phyloP scores from a whole-genome alignment of 2,888 invertebrate species.

The Lathronympha strigana region DNA sequence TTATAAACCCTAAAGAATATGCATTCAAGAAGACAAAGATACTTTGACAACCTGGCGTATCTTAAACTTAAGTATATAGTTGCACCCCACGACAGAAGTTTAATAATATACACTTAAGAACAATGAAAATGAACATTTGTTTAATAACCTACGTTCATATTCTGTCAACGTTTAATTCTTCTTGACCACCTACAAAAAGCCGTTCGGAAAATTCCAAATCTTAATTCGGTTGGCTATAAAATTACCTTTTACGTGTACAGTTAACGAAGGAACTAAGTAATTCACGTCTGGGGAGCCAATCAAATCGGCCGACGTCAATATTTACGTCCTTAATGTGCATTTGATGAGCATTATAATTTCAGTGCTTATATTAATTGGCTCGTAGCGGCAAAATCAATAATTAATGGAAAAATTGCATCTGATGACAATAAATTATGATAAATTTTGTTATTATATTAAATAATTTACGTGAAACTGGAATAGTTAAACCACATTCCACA shows the following conservation, averaged over 20 bases:
- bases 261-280: conserved; percentile 1
- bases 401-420: conserved; percentile 19
- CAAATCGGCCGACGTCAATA: conserved; percentile 21
- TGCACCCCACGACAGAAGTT: background rate
- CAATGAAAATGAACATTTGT: background rate
- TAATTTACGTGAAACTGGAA: conserved; percentile 1
- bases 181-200: background rate
- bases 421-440: background rate
- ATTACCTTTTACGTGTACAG: background rate
- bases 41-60: background rate
- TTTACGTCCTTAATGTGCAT: conserved; percentile 22
- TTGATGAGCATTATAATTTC: conserved; percentile 19
- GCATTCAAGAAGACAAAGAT: background rate
- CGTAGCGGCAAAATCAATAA: background rate
- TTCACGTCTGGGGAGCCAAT: background rate
- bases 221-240: background rate
- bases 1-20: conserved; percentile 3
- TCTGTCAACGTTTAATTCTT: background rate
- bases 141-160: background rate
- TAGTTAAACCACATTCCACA: conserved; percentile 5
- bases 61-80: background rate
- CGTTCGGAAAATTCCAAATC: background rate
- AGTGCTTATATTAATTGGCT: conserved; percentile 7
- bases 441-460: background rate
- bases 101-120: background rate